phyloP scores from a whole-genome alignment of 2,113 vertebrate genomes.

The Jaculus jaculus region DNA sequence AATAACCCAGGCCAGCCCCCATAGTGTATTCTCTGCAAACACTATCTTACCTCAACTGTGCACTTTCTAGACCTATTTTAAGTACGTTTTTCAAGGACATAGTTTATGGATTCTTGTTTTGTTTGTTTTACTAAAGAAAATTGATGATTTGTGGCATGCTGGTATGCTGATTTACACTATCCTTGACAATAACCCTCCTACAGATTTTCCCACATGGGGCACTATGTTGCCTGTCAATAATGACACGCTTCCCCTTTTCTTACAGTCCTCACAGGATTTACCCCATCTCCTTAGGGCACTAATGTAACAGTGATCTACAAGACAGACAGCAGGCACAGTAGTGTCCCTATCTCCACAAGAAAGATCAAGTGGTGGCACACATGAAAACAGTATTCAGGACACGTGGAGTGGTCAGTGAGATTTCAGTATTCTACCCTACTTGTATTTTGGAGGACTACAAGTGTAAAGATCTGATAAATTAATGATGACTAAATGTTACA shows the following conservation, averaged over 20 bases:
- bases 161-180: neutral
- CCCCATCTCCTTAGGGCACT: neutral
- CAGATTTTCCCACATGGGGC: neutral
- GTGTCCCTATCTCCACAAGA: neutral
- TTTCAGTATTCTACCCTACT: neutral
- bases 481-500: neutral
- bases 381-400: neutral
- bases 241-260: neutral
- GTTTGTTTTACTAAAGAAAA: neutral
- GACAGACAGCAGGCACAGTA: neutral
- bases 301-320: neutral
- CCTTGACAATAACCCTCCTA: neutral
- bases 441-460: constrained; percentile 1
- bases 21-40: neutral
- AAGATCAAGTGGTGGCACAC: neutral
- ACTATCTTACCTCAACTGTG: neutral
- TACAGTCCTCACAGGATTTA: neutral
- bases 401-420: neutral
- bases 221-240: neutral
- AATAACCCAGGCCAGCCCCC: neutral
- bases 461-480: constrained; percentile 6
- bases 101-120: neutral
- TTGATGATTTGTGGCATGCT: neutral
- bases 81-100: neutral
- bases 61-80: neutral